These are phyloP conservation scores for Cheilosia impressa DNA, from an alignment of 2,888 invertebrate genomes.

Conservation along the genomic window DNA sequence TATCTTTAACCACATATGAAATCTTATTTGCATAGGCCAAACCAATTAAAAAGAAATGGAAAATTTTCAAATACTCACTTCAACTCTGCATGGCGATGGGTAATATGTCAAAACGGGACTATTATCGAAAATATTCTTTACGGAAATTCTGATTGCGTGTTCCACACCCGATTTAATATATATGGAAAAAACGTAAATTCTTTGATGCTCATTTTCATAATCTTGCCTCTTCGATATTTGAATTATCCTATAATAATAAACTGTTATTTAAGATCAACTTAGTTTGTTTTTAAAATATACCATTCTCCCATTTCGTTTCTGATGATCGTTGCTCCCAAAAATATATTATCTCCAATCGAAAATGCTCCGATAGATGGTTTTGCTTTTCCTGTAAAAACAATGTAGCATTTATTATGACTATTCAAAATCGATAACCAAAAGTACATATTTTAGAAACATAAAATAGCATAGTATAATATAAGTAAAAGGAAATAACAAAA, in stretches of 20 bases:
- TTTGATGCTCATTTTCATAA: constrained; percentile 84
- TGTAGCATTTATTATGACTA: not conserved
- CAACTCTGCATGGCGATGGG: constrained; percentile 84
- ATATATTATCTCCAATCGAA: constrained; percentile 75
- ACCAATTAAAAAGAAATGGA: not conserved
- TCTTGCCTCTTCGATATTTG: constrained; percentile 84
- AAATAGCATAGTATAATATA: too few species aligned
- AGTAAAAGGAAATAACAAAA: too few species aligned
- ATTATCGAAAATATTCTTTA: constrained; percentile 84
- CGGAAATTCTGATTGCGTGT: constrained; percentile 79
- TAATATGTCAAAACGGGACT: constrained; percentile 84
- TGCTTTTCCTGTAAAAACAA: constrained; percentile 58
- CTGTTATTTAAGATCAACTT: too few species aligned
- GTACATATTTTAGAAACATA: too few species aligned
- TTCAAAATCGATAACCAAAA: too few species aligned
- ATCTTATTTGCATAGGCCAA: not conserved
- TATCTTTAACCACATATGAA: too few species aligned
- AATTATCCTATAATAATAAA: constrained; percentile 76
- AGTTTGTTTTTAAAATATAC: constrained; percentile 21
- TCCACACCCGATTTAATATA: constrained; percentile 77
- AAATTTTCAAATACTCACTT: constrained; percentile 81
- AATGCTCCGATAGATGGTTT: constrained; percentile 76
- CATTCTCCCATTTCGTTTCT: constrained; percentile 64
- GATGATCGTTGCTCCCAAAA: constrained; percentile 73
- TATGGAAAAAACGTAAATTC: constrained; percentile 83